Conservation (phyloP, 1,140 invertebrate genomes). For the Lordiphosa clarofinis region DNA sequence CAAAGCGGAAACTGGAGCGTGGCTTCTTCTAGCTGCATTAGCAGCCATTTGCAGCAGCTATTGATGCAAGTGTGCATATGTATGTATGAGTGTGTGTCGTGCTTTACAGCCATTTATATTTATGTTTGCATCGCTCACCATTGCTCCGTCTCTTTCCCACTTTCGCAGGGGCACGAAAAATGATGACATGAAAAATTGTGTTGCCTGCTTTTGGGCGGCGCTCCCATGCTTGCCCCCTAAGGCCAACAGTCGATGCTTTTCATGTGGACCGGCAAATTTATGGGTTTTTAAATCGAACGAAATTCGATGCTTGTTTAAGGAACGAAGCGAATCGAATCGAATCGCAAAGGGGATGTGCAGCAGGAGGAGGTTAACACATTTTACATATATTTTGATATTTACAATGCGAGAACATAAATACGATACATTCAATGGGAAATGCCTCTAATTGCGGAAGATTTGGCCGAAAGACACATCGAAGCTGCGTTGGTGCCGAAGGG, state of each 20-base stretch:
- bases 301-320: conserved; percentile 68
- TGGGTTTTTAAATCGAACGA: conserved; percentile 73
- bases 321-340: conserved; percentile 13
- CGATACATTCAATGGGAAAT: conserved; percentile 12
- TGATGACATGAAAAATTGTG: conserved; percentile 76
- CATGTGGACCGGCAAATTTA: conserved; percentile 48
- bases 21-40: conserved; percentile 67
- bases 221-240: conserved; percentile 15
- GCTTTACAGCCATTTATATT: conserved; percentile 73
- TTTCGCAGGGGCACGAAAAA: conserved; percentile 26
- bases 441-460: conserved; percentile 34
- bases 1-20: conserved; percentile 75
- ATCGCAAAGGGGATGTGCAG: too few species aligned
- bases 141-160: conserved; percentile 22
- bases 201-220: conserved; percentile 57
- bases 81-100: conserved; percentile 24
- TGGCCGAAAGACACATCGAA: too few species aligned
- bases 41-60: conserved; percentile 70
- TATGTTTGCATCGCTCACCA: conserved; percentile 54
- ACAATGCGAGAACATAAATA: conserved; percentile 22
- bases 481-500: too few species aligned
- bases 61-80: conserved; percentile 46
- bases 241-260: conserved; percentile 9
- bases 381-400: conserved; percentile 19
- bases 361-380: conserved; percentile 17